Evolutionary conservation across 2,888 invertebrate genomes (phyloP), one percentile per base, ranked within the genome.

Genomic region (Harpagoxenus sublaevis): DNA sequence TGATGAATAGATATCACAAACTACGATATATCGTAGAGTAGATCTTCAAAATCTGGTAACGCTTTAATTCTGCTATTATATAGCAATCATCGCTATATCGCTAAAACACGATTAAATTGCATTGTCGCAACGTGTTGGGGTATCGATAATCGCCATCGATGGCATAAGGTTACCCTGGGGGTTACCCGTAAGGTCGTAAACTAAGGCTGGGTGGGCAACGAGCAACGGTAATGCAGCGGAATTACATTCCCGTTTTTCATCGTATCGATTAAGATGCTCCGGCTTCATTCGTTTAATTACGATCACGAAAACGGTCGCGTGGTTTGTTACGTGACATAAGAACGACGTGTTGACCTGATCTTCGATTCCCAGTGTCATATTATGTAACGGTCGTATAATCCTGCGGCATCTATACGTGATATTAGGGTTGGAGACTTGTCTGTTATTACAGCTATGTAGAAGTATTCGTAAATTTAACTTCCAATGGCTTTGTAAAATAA

Each of bases 41-140:
- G 85, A 93, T 95, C 85, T 65, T 89, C 86, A 28, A 45, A 51
- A 95, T 62, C 96, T 95, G 15, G 1, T 3, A 42, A 42, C 96
- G 88, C 96, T 96, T 92, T 96, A 96, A 95, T 93, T 98, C 98
- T 87, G 99, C 6, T 12, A 39, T 63, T 65, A 65, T 65, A 65
- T 23, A 65, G 12, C 0, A 15, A 45, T 65, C n/a, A 65, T 51
- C 51, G 6, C 73, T 8, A n/a, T 78, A 83, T 86, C 75, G 77
- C 71, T 81, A 57, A 77, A 83, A 48, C 70, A 84, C 66, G 84
- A 90, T 90, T 84, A 85, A 88, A 89, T 90, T 85, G 87, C 84
- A 89, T 90, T 86, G 84, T 85, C 70, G 63, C 28, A 63, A 18
- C 10, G 31, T 45, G 77, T 71, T 78, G 62, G 75, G 57, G 57